phyloP scores from a whole-genome alignment of 2,797 vertebrate genomes.

The Galaxias olidus region DNA sequence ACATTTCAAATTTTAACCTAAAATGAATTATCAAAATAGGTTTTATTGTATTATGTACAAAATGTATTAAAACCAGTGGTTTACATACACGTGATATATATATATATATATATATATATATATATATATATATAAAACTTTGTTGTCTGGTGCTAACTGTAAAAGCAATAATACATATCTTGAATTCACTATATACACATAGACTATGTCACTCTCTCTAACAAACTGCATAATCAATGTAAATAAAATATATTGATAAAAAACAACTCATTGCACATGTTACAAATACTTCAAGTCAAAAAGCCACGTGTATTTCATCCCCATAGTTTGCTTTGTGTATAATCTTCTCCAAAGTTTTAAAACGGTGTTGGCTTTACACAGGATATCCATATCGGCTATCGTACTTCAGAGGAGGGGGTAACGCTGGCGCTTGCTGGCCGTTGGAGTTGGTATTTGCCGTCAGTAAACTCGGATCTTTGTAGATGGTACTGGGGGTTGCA shows the following conservation, averaged over 20 bases:
- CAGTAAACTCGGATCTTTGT: conserved; percentile 13
- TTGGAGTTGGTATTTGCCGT: neutral
- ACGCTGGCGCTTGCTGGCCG: neutral
- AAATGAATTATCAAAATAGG: too few species aligned
- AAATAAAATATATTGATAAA: too few species aligned
- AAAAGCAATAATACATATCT: conserved; percentile 18
- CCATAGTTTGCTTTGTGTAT: neutral
- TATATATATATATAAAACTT: too few species aligned
- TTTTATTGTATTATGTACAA: too few species aligned
- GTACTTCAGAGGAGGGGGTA: conserved; percentile 44
- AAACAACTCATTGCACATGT: too few species aligned
- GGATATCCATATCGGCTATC: conserved; percentile 73
- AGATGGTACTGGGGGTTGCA: conserved; percentile 14
- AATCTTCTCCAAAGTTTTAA: too few species aligned
- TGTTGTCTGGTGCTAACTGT: neutral
- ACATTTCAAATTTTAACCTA: too few species aligned
- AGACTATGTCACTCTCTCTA: neutral
- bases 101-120: too few species aligned
- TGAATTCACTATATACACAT: conserved; percentile 44
- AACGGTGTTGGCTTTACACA: conserved; percentile 53
- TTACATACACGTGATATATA: too few species aligned
- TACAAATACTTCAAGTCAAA: neutral
- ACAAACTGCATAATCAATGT: too few species aligned
- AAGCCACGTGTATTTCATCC: neutral
- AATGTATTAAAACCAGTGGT: too few species aligned